A percentile compares a stretch with the other conserved stretches of the same genome.
These are phyloP conservation scores for Sepiola atlantica DNA, from an alignment of 2,888 invertebrate genomes.

Conservation along the genomic window DNA sequence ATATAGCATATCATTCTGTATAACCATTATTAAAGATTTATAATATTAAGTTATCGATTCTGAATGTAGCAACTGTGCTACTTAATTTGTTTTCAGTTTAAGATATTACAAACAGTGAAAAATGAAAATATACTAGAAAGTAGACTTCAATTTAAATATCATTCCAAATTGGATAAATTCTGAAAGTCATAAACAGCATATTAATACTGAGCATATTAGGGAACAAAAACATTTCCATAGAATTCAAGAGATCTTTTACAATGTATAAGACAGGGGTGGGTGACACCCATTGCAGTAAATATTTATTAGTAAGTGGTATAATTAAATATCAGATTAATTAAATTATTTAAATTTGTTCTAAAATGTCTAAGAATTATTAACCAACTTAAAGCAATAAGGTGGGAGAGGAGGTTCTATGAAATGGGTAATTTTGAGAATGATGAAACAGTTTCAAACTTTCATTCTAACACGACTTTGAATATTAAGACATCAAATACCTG, in stretches of 20 bases:
- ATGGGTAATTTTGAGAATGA: not conserved
- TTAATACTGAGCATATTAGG: not conserved
- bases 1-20: not conserved
- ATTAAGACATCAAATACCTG: constrained; percentile 46
- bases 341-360: too few relatives aligned
- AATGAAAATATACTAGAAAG: not conserved
- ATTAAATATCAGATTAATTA: not conserved
- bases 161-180: not conserved
- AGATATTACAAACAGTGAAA: not conserved
- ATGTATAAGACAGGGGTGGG: too few relatives aligned
- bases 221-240: not conserved
- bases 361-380: too few relatives aligned
- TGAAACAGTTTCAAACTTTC: not conserved
- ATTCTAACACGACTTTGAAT: constrained; percentile 39
- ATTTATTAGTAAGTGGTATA: too few relatives aligned
- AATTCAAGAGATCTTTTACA: too few relatives aligned
- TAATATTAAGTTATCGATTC: not conserved
- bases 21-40: not conserved
- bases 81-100: not conserved
- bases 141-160: not conserved
- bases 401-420: not conserved
- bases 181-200: not conserved
- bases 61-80: not conserved
- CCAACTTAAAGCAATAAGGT: not conserved
- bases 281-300: too few relatives aligned